Percentiles rank a stretch among this genome's conserved stretches.
Conservation (phyloP, 37 sponge, comb jelly and placozoan genomes). For the Halisarca cf. caerulea region DNA sequence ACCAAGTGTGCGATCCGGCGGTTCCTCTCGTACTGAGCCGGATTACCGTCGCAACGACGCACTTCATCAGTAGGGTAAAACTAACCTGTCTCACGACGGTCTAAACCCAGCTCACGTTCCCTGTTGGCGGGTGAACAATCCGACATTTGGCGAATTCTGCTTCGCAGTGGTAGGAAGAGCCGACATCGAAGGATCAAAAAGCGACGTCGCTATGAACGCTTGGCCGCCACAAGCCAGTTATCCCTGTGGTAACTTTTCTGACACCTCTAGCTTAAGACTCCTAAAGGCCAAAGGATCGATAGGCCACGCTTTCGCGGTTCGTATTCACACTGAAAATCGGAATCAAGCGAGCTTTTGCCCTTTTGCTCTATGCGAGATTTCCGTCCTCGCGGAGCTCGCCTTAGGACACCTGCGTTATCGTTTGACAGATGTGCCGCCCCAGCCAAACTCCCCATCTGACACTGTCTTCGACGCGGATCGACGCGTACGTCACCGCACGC, state of each 20-base stretch:
- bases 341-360: conserved; percentile 89
- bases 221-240: conserved; percentile 94
- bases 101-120: conserved; percentile 93
- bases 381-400: conserved; percentile 84
- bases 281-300: conserved; percentile 76
- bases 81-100: conserved; percentile 91
- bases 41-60: conserved; percentile 86
- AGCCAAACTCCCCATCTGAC: conserved; percentile 93
- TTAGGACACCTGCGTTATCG: conserved; percentile 90
- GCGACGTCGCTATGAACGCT: conserved; percentile 93
- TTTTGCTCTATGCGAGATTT: conserved; percentile 83
- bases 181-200: conserved; percentile 93
- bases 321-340: conserved; percentile 90
- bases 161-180: conserved; percentile 88
- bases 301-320: conserved; percentile 87
- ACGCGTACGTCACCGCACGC: conserved; percentile 19
- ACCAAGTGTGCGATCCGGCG: conserved; percentile 79
- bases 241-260: conserved; percentile 94
- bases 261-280: conserved; percentile 83
- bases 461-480: conserved; percentile 82
- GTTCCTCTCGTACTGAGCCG: conserved; percentile 89
- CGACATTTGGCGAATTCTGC: conserved; percentile 84
- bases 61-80: conserved; percentile 89
- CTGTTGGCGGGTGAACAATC: conserved; percentile 90
- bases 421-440: conserved; percentile 95